Conservation (phyloP, 2,797 vertebrate genomes). For the Bradypus variegatus region DNA sequence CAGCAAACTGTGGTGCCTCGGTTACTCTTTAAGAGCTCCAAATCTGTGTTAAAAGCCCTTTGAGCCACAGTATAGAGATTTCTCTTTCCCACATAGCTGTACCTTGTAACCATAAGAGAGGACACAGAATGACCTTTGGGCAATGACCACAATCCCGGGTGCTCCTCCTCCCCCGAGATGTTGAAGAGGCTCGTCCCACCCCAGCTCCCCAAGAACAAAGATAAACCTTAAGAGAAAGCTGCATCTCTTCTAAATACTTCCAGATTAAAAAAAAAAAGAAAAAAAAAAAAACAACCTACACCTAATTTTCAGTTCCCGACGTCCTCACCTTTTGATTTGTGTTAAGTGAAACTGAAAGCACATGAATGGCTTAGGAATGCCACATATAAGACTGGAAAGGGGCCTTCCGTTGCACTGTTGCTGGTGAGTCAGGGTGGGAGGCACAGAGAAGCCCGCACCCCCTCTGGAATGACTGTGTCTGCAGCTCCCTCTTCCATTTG, state of each 20-base stretch:
- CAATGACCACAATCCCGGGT: background rate
- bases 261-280: background rate
- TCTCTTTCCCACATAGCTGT: background rate
- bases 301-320: background rate
- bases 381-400: background rate
- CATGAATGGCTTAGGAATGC: background rate
- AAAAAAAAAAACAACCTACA: too few relatives aligned
- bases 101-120: background rate
- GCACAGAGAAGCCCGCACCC: background rate
- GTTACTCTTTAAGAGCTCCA: background rate
- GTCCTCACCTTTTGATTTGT: background rate
- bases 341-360: background rate
- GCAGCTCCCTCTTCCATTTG: background rate
- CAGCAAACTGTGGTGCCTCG: background rate
- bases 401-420: background rate
- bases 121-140: background rate
- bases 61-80: background rate
- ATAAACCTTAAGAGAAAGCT: background rate
- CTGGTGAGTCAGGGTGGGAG: background rate
- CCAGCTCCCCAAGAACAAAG: background rate
- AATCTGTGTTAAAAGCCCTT: background rate
- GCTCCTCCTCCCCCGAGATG: background rate
- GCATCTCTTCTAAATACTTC: constrained; percentile 1
- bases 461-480: background rate
- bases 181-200: background rate